phyloP scores from a whole-genome alignment of 2,797 vertebrate species.

The Gymnothorax javanicus region DNA sequence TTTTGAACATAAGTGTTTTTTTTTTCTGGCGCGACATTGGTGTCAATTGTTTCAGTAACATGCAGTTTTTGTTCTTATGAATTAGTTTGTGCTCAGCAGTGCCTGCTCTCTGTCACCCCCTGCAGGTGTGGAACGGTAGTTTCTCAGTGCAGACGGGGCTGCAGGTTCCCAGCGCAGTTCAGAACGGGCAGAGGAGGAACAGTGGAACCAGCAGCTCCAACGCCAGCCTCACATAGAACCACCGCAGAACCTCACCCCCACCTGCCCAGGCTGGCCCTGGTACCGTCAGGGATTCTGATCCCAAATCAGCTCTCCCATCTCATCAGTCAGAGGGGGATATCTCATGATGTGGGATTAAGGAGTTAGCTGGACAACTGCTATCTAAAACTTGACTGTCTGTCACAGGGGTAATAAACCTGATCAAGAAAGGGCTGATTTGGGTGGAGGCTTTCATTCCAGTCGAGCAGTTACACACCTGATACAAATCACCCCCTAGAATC shows the following conservation, averaged over 20 bases:
- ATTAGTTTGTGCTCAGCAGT: constrained; percentile 40
- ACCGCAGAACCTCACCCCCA: constrained; percentile 38
- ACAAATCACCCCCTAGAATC: too few relatives aligned
- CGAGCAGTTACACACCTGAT: too few relatives aligned
- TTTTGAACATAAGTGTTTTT: neutral
- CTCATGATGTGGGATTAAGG: too few relatives aligned
- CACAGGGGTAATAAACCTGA: too few relatives aligned
- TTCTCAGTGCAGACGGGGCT: constrained; percentile 88
- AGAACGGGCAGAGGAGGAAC: constrained; percentile 88
- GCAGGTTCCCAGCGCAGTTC: constrained; percentile 87
- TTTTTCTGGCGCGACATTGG: neutral
- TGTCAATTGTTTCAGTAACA: neutral
- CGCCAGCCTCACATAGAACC: constrained; percentile 84
- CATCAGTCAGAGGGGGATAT: too few relatives aligned
- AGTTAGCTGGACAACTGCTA: too few relatives aligned
- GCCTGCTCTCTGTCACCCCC: constrained; percentile 26
- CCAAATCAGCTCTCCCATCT: neutral
- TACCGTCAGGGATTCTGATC: neutral
- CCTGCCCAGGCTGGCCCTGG: neutral
- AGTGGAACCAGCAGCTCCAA: constrained; percentile 94
- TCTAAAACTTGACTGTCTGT: too few relatives aligned
- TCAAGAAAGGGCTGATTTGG: too few relatives aligned
- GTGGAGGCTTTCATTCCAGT: too few relatives aligned
- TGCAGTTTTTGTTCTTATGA: too few relatives aligned
- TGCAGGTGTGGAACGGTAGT: constrained; percentile 94